Evolutionary conservation across 2,888 invertebrate species (phyloP), one percentile per base, ranked within the genome.

Genomic region (Rhagophthalmus giganteus): DNA sequence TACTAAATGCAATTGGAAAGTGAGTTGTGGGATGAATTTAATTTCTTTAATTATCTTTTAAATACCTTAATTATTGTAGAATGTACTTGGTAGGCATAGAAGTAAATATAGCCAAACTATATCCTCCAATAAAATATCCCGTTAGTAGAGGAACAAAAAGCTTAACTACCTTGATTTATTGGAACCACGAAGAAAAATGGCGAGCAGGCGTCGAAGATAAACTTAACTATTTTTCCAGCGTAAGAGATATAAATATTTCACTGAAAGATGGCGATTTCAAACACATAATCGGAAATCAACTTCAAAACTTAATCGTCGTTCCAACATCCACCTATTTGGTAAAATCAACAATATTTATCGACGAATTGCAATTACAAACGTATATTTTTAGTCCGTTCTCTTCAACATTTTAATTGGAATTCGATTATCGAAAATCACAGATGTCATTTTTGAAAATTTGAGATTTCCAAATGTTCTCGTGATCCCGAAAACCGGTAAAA

Each of bases 171-270:
- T 75, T 90, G 1, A 82, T 94, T 6, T 83, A 84, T 54, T 96
- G 95, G 95, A 93, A 96, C 65, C 95, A 96, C 66, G 81, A 84
- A 20, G 87, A 88, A 57, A 84, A 85, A 54, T 91, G 90, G 90
- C 78, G 84, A 33, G 68, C 69, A 9, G 71, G 70, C 10, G 46
- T 70, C 12, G 71, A 72, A 58, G 71, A 73, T 9, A 69, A 69
- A 47, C 55, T 71, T 2, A 68, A 68, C 47, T 66, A 68, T n/a
- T 37, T 67, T 13, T 64, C 66, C 14, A 72, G 70, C 47, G 68
- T 72, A 8, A 64, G 65, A 53, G 69, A 71, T 39, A 63, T 72
- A 24, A 63, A 74, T 74, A 79, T 84, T 40, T 73, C 75, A 1
- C 63, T 78, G 9, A 73, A 71, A 41, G 83, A 84, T 63, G 71